A percentile compares a stretch with the other conserved stretches of the same genome.
phyloP scores from a whole-genome alignment of 2,888 invertebrate species.

The Biston betularia region DNA sequence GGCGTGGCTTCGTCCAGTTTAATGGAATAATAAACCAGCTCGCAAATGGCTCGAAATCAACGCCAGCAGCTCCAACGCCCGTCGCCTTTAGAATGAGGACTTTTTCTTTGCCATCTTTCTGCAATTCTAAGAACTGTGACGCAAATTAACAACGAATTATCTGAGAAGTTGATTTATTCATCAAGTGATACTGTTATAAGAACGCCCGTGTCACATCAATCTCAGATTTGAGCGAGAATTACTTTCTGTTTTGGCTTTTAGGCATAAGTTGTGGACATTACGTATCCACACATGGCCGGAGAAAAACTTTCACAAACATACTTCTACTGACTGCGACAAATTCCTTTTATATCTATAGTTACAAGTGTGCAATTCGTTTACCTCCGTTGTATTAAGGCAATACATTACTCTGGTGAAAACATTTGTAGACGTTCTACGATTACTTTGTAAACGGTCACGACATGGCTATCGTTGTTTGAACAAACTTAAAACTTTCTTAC shows the following conservation, averaged over 20 bases:
- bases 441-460: constrained; percentile 12
- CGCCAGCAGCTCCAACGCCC: constrained; percentile 12
- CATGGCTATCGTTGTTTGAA: neutral
- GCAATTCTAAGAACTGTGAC: constrained; percentile 17
- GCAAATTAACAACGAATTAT: constrained; percentile 14
- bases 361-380: neutral
- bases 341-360: neutral
- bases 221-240: too few relatives aligned
- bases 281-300: too few relatives aligned
- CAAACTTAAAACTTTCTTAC: too few relatives aligned
- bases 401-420: constrained; percentile 11
- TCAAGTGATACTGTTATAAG: neutral
- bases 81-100: constrained; percentile 2
- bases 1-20: constrained; percentile 46
- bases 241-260: too few relatives aligned
- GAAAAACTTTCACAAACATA: too few relatives aligned
- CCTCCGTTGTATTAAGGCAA: neutral
- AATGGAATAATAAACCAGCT: constrained; percentile 64
- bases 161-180: neutral
- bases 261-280: too few relatives aligned
- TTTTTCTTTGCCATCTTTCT: constrained; percentile 14
- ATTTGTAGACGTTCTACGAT: constrained; percentile 1
- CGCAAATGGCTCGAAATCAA: constrained; percentile 39
- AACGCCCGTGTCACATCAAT: too few relatives aligned
- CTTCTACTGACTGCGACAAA: too few relatives aligned